Percentiles rank a stretch among this genome's conserved stretches.
phyloP scores from a whole-genome alignment of 2,113 vertebrate species.

The Ramphastos sulfuratus region DNA sequence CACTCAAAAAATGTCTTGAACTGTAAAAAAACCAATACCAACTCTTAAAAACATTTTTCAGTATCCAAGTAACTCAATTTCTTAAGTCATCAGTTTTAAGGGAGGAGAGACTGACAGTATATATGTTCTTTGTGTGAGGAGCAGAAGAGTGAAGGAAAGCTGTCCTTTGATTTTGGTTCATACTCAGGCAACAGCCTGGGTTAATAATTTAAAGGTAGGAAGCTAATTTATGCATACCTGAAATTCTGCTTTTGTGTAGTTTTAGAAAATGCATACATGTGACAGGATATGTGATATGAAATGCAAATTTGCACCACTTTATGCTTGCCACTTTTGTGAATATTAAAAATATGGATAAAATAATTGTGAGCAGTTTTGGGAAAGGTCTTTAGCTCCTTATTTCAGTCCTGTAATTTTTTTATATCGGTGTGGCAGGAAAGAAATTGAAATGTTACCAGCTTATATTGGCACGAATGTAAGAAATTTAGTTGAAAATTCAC shows the following conservation, averaged over 20 bases:
- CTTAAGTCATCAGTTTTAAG: background rate
- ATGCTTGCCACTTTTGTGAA: constrained; percentile 73
- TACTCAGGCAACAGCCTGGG: constrained; percentile 43
- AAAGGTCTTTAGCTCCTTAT: constrained; percentile 61
- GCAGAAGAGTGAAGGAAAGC: background rate
- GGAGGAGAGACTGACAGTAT: background rate
- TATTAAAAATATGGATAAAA: constrained; percentile 71
- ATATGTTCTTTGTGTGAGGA: background rate
- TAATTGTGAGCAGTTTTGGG: constrained; percentile 65
- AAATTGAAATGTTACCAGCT: constrained; percentile 10
- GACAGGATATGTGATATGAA: constrained; percentile 63
- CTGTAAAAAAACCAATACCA: background rate
- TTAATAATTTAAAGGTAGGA: constrained; percentile 70
- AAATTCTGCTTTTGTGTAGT: constrained; percentile 64
- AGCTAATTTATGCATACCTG: constrained; percentile 67
- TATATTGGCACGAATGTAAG: constrained; percentile 9
- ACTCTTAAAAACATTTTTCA: background rate
- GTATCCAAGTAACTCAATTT: background rate
- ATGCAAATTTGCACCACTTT: constrained; percentile 71
- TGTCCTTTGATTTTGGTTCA: constrained; percentile 45
- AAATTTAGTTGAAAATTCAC: constrained; percentile 62
- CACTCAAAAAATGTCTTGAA: background rate
- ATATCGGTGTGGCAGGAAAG: constrained; percentile 3
- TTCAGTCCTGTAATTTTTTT: constrained; percentile 52
- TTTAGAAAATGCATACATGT: constrained; percentile 61